phyloP scores from a whole-genome alignment of 1,140 invertebrate genomes.

The Bombyx mori region DNA sequence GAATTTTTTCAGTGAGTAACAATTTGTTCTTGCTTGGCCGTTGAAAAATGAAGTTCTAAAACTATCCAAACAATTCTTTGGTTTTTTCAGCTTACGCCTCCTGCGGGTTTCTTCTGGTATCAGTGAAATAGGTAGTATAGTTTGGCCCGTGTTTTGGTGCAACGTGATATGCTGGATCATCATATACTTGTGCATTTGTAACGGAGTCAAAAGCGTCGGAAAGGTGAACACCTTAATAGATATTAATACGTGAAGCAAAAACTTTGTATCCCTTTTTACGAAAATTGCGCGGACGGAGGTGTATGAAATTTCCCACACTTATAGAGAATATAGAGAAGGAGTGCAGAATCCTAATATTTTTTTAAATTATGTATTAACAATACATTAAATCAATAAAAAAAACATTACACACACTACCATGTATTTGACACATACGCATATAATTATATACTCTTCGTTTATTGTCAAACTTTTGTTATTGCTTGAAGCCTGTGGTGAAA shows the following conservation, averaged over 20 bases:
- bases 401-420: too few relatives aligned
- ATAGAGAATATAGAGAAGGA: too few relatives aligned
- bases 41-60: not conserved
- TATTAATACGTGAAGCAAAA: too few relatives aligned
- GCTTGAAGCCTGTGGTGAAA: too few relatives aligned
- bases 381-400: too few relatives aligned
- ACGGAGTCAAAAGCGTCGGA: conserved; percentile 84
- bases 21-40: not conserved
- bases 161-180: conserved; percentile 82
- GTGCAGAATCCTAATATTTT: too few relatives aligned
- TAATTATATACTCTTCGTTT: too few relatives aligned
- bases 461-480: too few relatives aligned
- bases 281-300: too few relatives aligned
- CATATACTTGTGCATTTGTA: conserved; percentile 84
- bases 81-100: conserved; percentile 75
- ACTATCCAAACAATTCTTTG: not conserved
- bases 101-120: conserved; percentile 78
- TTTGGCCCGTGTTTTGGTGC: conserved; percentile 80
- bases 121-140: conserved; percentile 77
- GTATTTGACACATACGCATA: conserved; percentile 1
- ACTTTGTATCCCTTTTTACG: too few relatives aligned
- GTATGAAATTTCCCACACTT: too few relatives aligned
- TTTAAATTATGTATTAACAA: too few relatives aligned
- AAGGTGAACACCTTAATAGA: conserved; percentile 60
- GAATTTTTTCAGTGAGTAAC: conserved; percentile 88